Evolutionary conservation across 1,140 invertebrate genomes (phyloP).

Genomic region (Drosophila kepulauana): DNA sequence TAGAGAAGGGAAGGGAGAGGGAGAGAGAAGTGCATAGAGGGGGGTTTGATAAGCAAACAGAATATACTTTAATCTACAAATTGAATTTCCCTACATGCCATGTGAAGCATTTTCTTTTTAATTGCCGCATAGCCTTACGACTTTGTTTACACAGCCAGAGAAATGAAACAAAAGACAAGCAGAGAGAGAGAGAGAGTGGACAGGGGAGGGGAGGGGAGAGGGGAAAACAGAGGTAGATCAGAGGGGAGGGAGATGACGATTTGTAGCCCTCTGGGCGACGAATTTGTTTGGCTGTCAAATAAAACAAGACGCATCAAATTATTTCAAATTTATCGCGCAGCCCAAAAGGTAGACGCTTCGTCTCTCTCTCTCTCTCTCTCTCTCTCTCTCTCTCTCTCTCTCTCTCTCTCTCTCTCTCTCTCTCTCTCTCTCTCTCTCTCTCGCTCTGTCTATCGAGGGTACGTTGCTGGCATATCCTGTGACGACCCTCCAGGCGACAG

Average conservation of each 20-base stretch:
- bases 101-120: constrained; percentile 54
- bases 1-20: not conserved
- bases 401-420: too few species aligned
- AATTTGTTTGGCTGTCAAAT: constrained; percentile 80
- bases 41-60: constrained; percentile 21
- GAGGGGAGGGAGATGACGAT: constrained; percentile 24
- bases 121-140: constrained; percentile 66
- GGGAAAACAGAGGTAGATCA: not conserved
- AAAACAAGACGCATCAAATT: constrained; percentile 83
- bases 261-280: constrained; percentile 64
- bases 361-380: too few species aligned
- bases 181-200: too few species aligned
- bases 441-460: not conserved
- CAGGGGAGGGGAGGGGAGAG: not conserved
- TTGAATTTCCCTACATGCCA: constrained; percentile 66
- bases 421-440: too few species aligned
- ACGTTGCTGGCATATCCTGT: constrained; percentile 20
- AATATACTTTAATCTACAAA: constrained; percentile 70
- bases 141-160: constrained; percentile 66
- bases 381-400: too few species aligned
- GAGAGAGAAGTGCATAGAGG: constrained; percentile 3
- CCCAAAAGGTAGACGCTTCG: constrained; percentile 33
- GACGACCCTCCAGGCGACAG: constrained; percentile 23
- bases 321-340: constrained; percentile 79
- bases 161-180: not conserved